phyloP scores from a whole-genome alignment of 1,140 invertebrate genomes.

The Manduca sexta region DNA sequence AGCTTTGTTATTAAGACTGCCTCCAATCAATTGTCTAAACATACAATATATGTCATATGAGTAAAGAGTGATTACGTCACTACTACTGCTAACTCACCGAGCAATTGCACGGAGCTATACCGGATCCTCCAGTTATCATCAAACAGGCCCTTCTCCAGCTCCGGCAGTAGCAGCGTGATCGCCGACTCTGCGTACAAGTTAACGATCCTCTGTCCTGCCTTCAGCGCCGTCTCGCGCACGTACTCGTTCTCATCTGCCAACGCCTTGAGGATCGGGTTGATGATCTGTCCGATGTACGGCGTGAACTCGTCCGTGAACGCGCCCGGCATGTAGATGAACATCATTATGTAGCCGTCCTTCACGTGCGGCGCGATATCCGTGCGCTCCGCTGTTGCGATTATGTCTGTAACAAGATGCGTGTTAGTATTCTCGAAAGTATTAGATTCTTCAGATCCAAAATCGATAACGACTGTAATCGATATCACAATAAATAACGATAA shows the following conservation, averaged over 20 bases:
- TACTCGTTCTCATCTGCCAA: conserved; percentile 99
- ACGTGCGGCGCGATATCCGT: conserved; percentile 97
- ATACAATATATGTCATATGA: too few species aligned
- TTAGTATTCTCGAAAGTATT: too few species aligned
- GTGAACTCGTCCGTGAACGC: conserved; percentile 97
- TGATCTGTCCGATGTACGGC: conserved; percentile 97
- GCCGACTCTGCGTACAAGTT: conserved; percentile 97
- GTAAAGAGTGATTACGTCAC: too few species aligned
- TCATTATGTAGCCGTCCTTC: conserved; percentile 99
- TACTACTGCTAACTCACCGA: too few species aligned
- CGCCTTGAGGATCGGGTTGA: conserved; percentile 97
- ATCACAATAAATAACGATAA: background rate
- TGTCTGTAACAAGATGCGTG: conserved; percentile 77
- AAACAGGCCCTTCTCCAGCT: conserved; percentile 94
- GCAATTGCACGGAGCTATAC: conserved; percentile 95
- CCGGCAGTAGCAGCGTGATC: conserved; percentile 93
- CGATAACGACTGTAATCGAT: too few species aligned
- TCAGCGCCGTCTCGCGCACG: conserved; percentile 96
- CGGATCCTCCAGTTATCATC: conserved; percentile 99
- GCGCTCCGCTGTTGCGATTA: conserved; percentile 95
- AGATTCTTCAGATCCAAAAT: too few species aligned
- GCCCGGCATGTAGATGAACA: conserved; percentile 99
- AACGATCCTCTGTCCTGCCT: conserved; percentile 97
- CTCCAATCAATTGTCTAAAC: too few species aligned
- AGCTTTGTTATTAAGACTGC: too few species aligned